phyloP scores from a whole-genome alignment of 2,797 vertebrate species.

The Helarctos malayanus region DNA sequence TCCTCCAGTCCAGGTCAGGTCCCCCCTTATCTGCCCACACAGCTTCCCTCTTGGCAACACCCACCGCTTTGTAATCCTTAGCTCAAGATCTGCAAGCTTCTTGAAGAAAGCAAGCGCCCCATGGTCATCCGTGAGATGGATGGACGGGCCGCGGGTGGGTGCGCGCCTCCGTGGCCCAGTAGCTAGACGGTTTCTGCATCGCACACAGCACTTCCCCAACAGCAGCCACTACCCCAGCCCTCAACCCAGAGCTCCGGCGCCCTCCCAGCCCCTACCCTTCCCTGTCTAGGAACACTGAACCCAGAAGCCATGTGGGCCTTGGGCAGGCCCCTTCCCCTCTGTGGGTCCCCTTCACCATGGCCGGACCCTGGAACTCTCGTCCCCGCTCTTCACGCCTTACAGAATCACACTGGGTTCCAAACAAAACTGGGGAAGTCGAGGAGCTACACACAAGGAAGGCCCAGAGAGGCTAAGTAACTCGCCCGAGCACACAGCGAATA shows the following conservation, averaged over 20 bases:
- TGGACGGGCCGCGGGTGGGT: fast-evolving
- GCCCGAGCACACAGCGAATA: background rate
- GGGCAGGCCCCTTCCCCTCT: background rate
- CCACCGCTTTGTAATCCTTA: background rate
- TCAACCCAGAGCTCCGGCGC: background rate
- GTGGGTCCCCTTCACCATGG: background rate
- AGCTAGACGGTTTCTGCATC: background rate
- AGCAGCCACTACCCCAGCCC: background rate
- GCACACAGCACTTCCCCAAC: background rate
- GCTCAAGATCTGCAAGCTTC: background rate
- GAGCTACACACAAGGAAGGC: background rate
- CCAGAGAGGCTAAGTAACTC: background rate
- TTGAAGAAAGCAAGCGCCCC: background rate
- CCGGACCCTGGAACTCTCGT: background rate
- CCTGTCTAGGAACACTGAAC: background rate
- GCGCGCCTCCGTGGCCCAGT: background rate
- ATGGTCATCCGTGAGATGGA: fast-evolving
- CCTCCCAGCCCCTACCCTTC: background rate
- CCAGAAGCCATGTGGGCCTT: background rate
- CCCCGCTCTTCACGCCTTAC: background rate
- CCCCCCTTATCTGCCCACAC: background rate
- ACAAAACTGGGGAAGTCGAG: background rate
- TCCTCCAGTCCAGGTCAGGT: background rate
- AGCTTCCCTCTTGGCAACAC: background rate
- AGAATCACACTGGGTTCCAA: background rate